Evolutionary conservation across 2,888 invertebrate genomes (phyloP), one percentile per base, ranked within the genome.

Genomic region (Xanthia icteritia): DNA sequence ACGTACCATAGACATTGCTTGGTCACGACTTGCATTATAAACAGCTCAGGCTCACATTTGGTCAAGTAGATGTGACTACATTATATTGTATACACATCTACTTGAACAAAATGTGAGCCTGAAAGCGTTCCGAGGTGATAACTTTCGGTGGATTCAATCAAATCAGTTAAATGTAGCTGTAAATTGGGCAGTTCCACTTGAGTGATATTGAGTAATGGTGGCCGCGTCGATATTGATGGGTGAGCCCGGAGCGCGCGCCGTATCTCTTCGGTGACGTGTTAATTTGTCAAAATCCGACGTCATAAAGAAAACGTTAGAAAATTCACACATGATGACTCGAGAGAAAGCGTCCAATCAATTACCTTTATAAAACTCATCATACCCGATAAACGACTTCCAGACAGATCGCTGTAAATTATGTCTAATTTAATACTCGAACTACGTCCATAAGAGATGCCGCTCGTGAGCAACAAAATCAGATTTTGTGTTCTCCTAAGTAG

Each of bases 151-250:
- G 93, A 94, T 95, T 95, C 94, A 94, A 95, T 95, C 95, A 95
- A 94, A 95, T 95, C 94, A 95, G 95, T 95, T 94, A 95, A 96
- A 96, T 95, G 95, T 95, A 95, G 95, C 95, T 95, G 95, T 94
- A 95, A 96, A 96, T 96, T 95, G 95, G 94, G 92, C 94, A 95
- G 95, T 96, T 95, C 94, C 95, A 95, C 94, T 94, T 94, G 94
- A 95, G 92, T 93, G 95, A 93, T 95, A 94, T 94, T 96, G 96
- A 96, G 94, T 95, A 95, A 96, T 95, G 94, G 94, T 92, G 91
- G 92, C 91, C 92, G 93, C 90, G 86, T 88, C 93, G 91, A 92
- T 95, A 96, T 96, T 95, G 95, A 96, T 96, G 94, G 94, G 91
- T 90, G 87, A 92, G 89, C 89, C 87, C 89, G 88, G 91, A 89